Evolutionary conservation across 2,888 invertebrate genomes (phyloP).

Genomic region (Rhodophaea formosa): DNA sequence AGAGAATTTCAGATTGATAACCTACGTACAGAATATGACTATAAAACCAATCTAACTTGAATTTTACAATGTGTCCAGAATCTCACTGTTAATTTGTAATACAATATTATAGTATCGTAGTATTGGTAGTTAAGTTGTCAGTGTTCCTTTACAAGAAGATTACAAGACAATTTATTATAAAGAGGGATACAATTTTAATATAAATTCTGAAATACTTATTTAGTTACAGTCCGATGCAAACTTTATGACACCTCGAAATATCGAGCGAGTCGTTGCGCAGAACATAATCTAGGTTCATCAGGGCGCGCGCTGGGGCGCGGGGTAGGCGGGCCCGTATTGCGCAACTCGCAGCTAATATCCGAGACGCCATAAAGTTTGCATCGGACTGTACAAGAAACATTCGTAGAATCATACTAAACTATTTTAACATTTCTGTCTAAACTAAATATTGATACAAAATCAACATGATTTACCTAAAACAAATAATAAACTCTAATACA

Average conservation of each 20-base stretch:
- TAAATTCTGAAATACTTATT: conserved; percentile 66
- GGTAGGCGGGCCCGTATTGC: no score
- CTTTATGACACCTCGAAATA: no score
- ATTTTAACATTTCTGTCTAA: conserved; percentile 73
- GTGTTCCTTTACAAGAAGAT: conserved; percentile 73
- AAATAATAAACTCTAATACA: conserved; percentile 64
- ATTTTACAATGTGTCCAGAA: conserved; percentile 70
- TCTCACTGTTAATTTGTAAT: conserved; percentile 60
- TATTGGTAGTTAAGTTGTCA: conserved; percentile 52
- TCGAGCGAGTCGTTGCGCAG: no score
- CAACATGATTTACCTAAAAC: conserved; percentile 68
- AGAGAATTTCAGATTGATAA: conserved; percentile 82
- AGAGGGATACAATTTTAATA: conserved; percentile 66
- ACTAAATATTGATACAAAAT: conserved; percentile 68
- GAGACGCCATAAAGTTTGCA: no score
- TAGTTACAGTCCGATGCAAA: no score
- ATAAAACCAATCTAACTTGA: conserved; percentile 80
- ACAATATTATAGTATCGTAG: conserved; percentile 46
- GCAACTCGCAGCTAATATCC: no score
- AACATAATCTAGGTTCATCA: no score
- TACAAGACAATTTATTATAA: conserved; percentile 66
- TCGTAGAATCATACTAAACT: conserved; percentile 66
- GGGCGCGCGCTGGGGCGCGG: no score
- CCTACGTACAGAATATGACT: conserved; percentile 81
- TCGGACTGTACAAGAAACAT: conserved; percentile 69